Evolutionary conservation across 2,888 invertebrate species (phyloP).

Genomic region (Lasioglossum calceatum): DNA sequence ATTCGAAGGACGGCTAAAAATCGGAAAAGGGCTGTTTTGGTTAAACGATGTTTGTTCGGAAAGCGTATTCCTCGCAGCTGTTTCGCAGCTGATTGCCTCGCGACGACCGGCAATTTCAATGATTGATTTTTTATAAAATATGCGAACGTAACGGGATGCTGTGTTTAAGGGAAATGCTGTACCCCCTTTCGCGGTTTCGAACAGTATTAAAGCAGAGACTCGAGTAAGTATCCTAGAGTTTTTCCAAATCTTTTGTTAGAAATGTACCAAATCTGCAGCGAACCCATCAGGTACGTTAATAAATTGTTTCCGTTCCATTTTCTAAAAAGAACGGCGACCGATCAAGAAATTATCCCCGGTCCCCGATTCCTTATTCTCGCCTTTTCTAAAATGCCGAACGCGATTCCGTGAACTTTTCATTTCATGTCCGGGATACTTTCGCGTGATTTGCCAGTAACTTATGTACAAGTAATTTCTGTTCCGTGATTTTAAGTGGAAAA

Average conservation of each 20-base stretch:
- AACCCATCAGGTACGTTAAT: not conserved
- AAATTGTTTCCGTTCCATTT: conserved; percentile 6
- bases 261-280: not conserved
- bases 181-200: too few relatives aligned
- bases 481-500: conserved; percentile 55
- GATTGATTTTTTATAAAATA: too few relatives aligned
- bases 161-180: too few relatives aligned
- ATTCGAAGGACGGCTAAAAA: too few relatives aligned
- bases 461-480: conserved; percentile 55
- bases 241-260: not conserved
- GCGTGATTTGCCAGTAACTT: conserved; percentile 53
- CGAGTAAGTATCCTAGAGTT: not conserved
- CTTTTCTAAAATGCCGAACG: conserved; percentile 3
- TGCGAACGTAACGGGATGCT: too few relatives aligned
- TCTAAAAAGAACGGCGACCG: not conserved
- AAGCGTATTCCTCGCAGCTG: too few relatives aligned
- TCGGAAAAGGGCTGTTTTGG: too few relatives aligned
- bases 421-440: conserved; percentile 32
- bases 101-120: too few relatives aligned
- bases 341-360: conserved; percentile 14
- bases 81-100: too few relatives aligned
- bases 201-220: not conserved
- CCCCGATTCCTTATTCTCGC: conserved; percentile 5
- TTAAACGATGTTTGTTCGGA: too few relatives aligned
- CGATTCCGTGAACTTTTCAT: conserved; percentile 41